Conservation (phyloP, 2,797 vertebrate species). For the Sciurus vulgaris region DNA sequence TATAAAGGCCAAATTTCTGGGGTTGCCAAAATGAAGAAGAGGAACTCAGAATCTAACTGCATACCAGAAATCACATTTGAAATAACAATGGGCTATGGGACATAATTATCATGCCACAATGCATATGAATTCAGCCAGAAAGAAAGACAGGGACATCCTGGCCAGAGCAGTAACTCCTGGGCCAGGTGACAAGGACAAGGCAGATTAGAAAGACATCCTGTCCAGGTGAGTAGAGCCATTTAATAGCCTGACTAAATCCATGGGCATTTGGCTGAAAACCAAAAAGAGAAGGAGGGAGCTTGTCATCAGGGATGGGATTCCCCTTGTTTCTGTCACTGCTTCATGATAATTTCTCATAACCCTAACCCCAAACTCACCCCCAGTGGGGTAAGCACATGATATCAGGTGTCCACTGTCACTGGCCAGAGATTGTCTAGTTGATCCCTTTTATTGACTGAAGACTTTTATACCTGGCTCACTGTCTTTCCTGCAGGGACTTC, state of each 20-base stretch:
- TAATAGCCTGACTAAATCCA: background rate
- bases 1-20: background rate
- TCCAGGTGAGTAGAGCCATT: background rate
- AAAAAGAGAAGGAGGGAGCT: background rate
- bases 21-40: slow-evolving; percentile 17
- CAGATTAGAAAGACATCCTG: background rate
- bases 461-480: background rate
- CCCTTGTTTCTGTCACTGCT: background rate
- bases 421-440: background rate
- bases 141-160: background rate
- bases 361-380: background rate
- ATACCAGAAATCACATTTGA: background rate
- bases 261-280: background rate
- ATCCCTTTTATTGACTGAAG: background rate
- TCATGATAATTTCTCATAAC: background rate
- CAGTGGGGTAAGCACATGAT: background rate
- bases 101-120: background rate
- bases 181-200: background rate
- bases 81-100: background rate
- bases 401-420: background rate
- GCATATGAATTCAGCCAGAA: background rate
- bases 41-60: background rate
- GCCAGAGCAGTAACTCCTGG: background rate
- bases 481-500: background rate
- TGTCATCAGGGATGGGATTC: background rate